A percentile compares a stretch with the other conserved stretches of the same genome.
Conservation (phyloP, 2,797 vertebrate genomes). For the Gymnoscopelus microlampas region DNA sequence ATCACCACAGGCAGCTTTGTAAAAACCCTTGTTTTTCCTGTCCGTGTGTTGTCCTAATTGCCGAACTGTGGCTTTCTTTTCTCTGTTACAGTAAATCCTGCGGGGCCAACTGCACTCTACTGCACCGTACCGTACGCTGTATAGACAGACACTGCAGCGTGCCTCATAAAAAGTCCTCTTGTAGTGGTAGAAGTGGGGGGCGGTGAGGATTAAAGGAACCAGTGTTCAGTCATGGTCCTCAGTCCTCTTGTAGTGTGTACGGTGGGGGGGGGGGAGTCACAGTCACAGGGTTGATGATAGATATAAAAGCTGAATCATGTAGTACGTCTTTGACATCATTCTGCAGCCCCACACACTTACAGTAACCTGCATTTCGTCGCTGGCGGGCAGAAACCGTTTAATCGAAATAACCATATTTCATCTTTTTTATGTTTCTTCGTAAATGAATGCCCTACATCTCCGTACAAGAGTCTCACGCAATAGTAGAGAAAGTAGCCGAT, state of each 20-base stretch:
- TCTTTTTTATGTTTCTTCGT: no score
- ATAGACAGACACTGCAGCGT: slow-evolving; percentile 23
- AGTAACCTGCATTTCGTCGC: no score
- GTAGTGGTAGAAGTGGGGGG: slow-evolving; percentile 13
- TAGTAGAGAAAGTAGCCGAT: no score
- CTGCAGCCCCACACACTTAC: neutral
- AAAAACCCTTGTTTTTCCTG: slow-evolving; percentile 60
- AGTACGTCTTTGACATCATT: slow-evolving; percentile 7
- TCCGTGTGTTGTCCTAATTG: slow-evolving; percentile 67
- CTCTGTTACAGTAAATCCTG: slow-evolving; percentile 54
- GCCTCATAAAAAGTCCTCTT: slow-evolving; percentile 48
- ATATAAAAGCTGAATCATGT: slow-evolving; percentile 42
- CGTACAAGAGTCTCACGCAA: no score
- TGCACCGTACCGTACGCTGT: slow-evolving; percentile 31
- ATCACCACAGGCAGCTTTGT: slow-evolving; percentile 66
- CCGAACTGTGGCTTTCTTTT: slow-evolving; percentile 47
- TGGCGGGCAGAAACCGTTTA: no score
- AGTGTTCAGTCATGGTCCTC: neutral
- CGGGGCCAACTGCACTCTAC: slow-evolving; percentile 41
- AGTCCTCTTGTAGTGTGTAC: neutral
- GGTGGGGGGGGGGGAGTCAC: neutral
- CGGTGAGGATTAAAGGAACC: slow-evolving; percentile 16
- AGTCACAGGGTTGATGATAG: slow-evolving; percentile 36
- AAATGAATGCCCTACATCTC: no score
- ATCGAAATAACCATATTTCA: no score